Base-by-base conservation (phyloP, 2,113 vertebrate species). In the Phyllopteryx taeniolatus region DNA sequence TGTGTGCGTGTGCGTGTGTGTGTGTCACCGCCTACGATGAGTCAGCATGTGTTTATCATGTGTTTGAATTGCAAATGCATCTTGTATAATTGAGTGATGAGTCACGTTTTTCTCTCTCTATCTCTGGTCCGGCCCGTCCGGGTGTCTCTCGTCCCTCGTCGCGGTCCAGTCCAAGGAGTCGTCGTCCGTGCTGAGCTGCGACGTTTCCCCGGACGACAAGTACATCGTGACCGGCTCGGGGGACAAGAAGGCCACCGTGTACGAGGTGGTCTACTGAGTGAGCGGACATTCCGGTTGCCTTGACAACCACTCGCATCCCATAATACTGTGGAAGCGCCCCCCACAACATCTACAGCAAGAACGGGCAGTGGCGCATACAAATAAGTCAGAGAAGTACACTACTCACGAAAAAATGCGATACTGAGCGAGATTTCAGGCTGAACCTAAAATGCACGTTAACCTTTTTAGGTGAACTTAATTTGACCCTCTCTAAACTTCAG, bases 181-280 rank as follows among this genome's bases (percentile, higher is more conserved):
- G 0, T 93, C 94, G 0, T 93, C 93, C 0, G 85, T 96, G 80
- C 89, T 94, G 84, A 96, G 95, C 91, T 98, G 95, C 0, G 95
- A 96, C 2, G 91, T 97, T 72, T 95, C 96, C 0, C 57, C 88
- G 11, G 94, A 96, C 0, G 93, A 94, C 89, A 94, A 94, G 79
- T 94, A 95, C 86, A 91, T 98, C 0, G 91, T 96, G 67, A 95
- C 94, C 0, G 96, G 96, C 60, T 95, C 94, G 0, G 91, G 93
- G 0, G 92, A 95, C 88, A 94, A 96, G 91, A 96, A 94, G 44
- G 95, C 95, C 74, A 95, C 94, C 0, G 95, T 98, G 72, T 96
- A 98, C 0, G 94, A 96, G 87, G 89, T 97, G 86, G 90, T 92
- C 8, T 96, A 95, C 84, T 96, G 90, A 96, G 75, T 71, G 44